phyloP scores from a whole-genome alignment of 2,888 invertebrate species.

The Cephus sareptanus region DNA sequence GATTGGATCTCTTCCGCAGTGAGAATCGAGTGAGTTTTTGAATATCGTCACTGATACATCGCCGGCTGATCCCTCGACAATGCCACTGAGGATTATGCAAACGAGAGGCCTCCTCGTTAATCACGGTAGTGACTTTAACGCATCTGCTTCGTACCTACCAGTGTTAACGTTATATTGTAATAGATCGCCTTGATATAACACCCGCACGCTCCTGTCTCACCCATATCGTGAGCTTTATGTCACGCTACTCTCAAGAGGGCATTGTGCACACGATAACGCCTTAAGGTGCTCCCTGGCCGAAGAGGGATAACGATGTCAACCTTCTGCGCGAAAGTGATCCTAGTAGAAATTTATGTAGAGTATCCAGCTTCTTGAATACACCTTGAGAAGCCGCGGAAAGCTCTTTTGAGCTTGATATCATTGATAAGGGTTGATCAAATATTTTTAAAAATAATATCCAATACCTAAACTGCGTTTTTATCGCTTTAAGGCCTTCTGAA shows the following conservation, averaged over 20 bases:
- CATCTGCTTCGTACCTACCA: not conserved
- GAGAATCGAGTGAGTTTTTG: not conserved
- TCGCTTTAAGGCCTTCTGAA: not conserved
- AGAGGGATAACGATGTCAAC: conserved; percentile 2
- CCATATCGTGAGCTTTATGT: conserved; percentile 1
- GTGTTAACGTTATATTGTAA: conserved; percentile 3
- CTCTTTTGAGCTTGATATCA: not conserved
- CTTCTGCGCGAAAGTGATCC: not conserved
- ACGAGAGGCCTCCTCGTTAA: conserved; percentile 8
- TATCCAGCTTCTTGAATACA: not conserved
- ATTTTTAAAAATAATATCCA: not conserved
- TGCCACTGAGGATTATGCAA: conserved; percentile 16
- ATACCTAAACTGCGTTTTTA: not conserved
- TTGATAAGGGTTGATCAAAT: not conserved
- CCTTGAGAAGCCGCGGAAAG: not conserved
- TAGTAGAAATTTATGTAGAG: not conserved
- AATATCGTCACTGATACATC: not conserved
- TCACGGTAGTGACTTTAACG: conserved; percentile 14
- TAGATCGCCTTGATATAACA: conserved; percentile 4
- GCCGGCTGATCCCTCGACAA: not conserved
- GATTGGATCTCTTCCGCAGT: not conserved
- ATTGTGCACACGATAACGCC: not conserved
- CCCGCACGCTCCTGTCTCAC: not conserved
- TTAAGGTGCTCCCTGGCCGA: not conserved
- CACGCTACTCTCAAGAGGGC: conserved; percentile 1